Evolutionary conservation across 2,113 vertebrate species (phyloP), one percentile per base, ranked within the genome.

Genomic region (Austrofundulus limnaeus): DNA sequence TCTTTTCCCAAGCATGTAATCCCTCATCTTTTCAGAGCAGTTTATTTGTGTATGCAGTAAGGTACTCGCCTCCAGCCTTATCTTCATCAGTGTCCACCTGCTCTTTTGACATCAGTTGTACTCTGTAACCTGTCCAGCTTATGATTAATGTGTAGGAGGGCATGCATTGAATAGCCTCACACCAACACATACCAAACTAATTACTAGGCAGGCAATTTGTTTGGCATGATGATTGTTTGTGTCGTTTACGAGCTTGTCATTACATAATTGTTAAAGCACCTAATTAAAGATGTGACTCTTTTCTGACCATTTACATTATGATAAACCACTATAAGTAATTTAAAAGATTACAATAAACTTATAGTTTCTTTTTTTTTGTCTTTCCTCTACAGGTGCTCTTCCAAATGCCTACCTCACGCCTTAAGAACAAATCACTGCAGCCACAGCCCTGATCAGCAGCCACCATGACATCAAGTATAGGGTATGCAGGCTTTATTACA

Each of bases 361-460:
- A 10, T 12, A 11, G 9, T 25, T 10, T 14, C n/a, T 49, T 11
- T 48, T 75, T 45, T 56, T 54, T 67, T 61, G 19, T 72, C 21
- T 52, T 5, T 34, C 9, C 10, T 34, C 19, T 66, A 13, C 47
- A 84, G 77, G 77, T 85, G 67, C 80, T 83, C 77, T 86, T 89
- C 89, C 90, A 90, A 86, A 91, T 92, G 92, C 87, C 89, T 91
- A 90, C 90, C 92, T 88, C 78, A 88, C 85, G 91, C 66, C 76
- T 89, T 76, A 89, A 88, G 81, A 87, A 80, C 80, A 84, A 87
- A 73, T 82, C 86, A 85, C 82, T 85, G 79, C 89, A 85, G 77
- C 88, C 79, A 85, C 87, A 91, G 83, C 82, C 88, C 90, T 92
- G 89, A 93, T 86, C 78, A 86, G 68, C 73, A 80, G 67, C 72